Evolutionary conservation across 2,797 vertebrate genomes (phyloP).

Genomic region (Tangara arthus): DNA sequence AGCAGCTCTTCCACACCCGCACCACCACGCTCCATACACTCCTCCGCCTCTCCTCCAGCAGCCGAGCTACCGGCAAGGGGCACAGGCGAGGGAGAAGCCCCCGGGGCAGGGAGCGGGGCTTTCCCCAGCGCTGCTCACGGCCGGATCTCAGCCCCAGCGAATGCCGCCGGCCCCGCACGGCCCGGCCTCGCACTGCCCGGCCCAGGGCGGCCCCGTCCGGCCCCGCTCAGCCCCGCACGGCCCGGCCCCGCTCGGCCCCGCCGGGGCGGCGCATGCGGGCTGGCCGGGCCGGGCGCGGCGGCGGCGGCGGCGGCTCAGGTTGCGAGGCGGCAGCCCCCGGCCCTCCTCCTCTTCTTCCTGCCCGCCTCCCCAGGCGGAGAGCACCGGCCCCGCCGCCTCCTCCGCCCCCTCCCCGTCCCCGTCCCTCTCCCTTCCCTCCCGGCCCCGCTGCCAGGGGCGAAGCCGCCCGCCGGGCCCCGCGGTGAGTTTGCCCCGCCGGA

Average conservation of each 20-base stretch:
- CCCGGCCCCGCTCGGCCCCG: not conserved
- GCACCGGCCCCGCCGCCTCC: not conserved
- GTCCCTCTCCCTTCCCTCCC: conserved; percentile 35
- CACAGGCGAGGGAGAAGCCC: not conserved
- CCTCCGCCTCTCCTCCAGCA: not conserved
- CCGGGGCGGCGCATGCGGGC: conserved; percentile 52
- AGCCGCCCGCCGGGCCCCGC: conserved; percentile 20
- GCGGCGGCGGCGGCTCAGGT: not conserved
- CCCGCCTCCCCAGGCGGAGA: conserved; percentile 44
- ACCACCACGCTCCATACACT: not conserved
- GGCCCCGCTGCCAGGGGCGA: conserved; percentile 30
- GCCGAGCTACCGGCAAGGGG: not conserved
- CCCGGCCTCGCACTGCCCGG: not conserved
- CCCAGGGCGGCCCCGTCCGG: too few species aligned
- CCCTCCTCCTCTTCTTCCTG: not conserved
- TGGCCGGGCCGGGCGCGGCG: not conserved
- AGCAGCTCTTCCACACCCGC: not conserved
- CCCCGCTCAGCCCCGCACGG: too few species aligned
- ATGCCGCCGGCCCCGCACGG: not conserved
- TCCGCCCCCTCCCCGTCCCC: not conserved
- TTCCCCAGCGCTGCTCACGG: not conserved
- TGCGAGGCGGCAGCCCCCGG: not conserved
- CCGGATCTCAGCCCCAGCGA: rapidly evolving
- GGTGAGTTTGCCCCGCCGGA: conserved; percentile 46
- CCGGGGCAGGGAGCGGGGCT: not conserved